Percentiles rank a stretch among this genome's conserved stretches.
phyloP scores from a whole-genome alignment of 2,797 vertebrate genomes.

The Buphagus erythrorhynchus region DNA sequence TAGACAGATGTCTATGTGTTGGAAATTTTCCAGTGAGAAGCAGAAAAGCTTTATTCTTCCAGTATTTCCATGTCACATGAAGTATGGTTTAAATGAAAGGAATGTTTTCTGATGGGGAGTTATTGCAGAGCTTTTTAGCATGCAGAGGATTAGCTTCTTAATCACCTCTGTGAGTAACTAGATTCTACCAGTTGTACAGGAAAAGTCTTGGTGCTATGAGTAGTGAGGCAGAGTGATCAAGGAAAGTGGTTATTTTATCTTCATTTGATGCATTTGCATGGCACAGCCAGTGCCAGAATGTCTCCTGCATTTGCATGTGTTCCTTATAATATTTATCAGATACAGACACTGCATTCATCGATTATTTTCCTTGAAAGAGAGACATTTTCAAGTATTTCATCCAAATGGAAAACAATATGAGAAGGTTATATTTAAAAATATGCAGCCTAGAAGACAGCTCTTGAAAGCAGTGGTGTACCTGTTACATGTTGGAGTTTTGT shows the following conservation, averaged over 20 bases:
- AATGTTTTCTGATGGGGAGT: constrained; percentile 48
- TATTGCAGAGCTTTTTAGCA: constrained; percentile 52
- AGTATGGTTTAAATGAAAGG: constrained; percentile 54
- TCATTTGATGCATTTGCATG: constrained; percentile 22
- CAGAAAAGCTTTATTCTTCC: constrained; percentile 58
- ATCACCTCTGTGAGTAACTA: constrained; percentile 52
- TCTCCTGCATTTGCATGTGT: constrained; percentile 4
- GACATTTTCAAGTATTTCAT: background rate
- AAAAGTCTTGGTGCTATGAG: constrained; percentile 21
- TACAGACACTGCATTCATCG: background rate
- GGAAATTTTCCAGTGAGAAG: constrained; percentile 49
- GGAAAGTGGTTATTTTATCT: constrained; percentile 27
- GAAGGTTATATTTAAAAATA: background rate
- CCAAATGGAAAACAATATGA: background rate
- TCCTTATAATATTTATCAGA: background rate
- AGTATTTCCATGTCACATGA: constrained; percentile 57
- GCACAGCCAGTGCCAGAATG: background rate
- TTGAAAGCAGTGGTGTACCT: background rate
- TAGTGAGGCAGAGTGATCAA: background rate
- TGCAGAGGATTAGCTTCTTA: constrained; percentile 51
- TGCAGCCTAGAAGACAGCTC: background rate
- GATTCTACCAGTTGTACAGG: constrained; percentile 55
- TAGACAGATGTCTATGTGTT: constrained; percentile 55
- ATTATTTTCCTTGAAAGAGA: background rate
- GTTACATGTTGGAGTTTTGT: background rate